Evolutionary conservation across 2,113 vertebrate genomes (phyloP), one percentile per base, ranked within the genome.

Genomic region (Callorhinus ursinus): DNA sequence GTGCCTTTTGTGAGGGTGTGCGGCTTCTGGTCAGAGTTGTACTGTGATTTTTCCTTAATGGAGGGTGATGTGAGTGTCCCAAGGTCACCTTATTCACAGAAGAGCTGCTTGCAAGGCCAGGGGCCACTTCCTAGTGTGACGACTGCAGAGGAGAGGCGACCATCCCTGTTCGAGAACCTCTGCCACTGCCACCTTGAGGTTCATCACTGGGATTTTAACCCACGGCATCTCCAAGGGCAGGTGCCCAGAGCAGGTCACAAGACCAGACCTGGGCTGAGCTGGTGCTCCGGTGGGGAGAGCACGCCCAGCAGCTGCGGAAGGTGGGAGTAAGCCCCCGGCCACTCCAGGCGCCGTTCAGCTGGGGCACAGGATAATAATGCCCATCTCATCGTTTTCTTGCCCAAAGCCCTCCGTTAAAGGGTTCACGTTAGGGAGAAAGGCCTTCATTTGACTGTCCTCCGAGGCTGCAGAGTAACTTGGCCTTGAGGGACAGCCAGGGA

Each of bases 281-380:
- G 2, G 31, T 24, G 33, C 33, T 13, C 4, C 1, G 0, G 18
- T 14, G 0, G 33, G 16, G 11, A 13, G 5, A 16, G 12, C 8
- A 10, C 21, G 24, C 59, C 53, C 46, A 1, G 63, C n/a, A 22
- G 31, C 33, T 0, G 0, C 2, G 10, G 57, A 39, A 1, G 19
- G 22, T 2, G 0, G 22, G 71, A 18, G 36, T 24, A 24, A 77
- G 31, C 46, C 12, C 12, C 5, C 1, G n/a, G 26, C 61, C 71
- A 4, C 0, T 0, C 81, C 26, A 4, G 31, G 51, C 13, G 7
- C 36, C 4, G 12, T 28, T 36, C 57, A 24, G 16, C 31, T 19
- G 12, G 12, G 49, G 21, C 22, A 13, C 2, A 0, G 69, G 36
- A 55, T 13, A 2, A 31, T n/a, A 31, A 65, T 65, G 42, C 28